Evolutionary conservation across 2,888 invertebrate genomes (phyloP).

Genomic region (Cephalotes varians): DNA sequence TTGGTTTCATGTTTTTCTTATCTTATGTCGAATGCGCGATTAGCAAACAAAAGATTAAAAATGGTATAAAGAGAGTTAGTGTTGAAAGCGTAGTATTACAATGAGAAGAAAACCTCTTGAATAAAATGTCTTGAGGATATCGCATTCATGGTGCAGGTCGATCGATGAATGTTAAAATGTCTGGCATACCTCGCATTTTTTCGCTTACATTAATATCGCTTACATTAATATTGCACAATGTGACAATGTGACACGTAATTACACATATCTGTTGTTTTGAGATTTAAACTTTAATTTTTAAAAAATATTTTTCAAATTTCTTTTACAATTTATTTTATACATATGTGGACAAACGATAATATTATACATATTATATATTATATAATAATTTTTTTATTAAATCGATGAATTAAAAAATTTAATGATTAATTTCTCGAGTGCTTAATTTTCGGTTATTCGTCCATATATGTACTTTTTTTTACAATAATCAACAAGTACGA

Average conservation of each 20-base stretch:
- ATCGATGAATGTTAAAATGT: neutral
- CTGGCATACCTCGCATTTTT: neutral
- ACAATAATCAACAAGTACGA: neutral
- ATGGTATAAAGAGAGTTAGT: neutral
- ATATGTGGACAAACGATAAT: neutral
- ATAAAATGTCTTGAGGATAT: neutral
- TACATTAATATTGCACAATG: neutral
- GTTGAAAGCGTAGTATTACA: slow-evolving; percentile 12
- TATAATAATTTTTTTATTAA: slow-evolving; percentile 3
- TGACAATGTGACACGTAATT: neutral
- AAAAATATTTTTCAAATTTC: neutral
- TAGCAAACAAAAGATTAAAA: slow-evolving; percentile 33
- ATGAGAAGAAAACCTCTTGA: neutral
- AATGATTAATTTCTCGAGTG: neutral
- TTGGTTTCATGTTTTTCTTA: slow-evolving; percentile 15
- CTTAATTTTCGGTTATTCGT: neutral
- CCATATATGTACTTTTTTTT: neutral
- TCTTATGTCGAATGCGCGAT: neutral
- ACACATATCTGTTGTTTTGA: neutral
- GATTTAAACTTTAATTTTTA: neutral
- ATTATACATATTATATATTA: no score
- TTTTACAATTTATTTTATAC: neutral
- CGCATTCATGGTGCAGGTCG: neutral
- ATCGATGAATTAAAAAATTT: neutral
- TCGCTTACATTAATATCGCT: neutral